Evolutionary conservation across 2,797 vertebrate genomes (phyloP).

Genomic region (Bufotes viridis): DNA sequence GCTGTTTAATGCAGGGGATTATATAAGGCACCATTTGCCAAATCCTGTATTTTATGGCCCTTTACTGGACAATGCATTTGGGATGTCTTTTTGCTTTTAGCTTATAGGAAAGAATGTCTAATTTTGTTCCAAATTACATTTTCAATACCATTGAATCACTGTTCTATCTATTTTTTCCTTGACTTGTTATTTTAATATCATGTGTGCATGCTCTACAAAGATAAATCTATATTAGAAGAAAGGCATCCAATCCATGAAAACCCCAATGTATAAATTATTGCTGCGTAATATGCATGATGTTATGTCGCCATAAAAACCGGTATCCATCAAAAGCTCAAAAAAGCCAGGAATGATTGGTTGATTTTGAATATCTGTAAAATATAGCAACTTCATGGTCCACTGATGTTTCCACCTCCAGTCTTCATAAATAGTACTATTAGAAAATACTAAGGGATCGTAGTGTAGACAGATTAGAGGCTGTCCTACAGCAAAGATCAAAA

Average conservation of each 20-base stretch:
- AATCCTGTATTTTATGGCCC: slow-evolving; percentile 41
- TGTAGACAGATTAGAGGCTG: neutral
- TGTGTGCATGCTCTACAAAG: slow-evolving; percentile 5
- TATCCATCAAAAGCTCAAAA: neutral
- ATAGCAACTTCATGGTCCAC: neutral
- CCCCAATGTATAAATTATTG: neutral
- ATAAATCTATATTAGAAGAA: neutral
- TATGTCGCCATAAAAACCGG: neutral
- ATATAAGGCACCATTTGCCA: slow-evolving; percentile 33
- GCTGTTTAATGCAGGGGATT: slow-evolving; percentile 40
- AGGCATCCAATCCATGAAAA: neutral
- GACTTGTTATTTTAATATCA: slow-evolving; percentile 31
- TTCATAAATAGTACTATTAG: neutral
- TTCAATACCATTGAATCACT: slow-evolving; percentile 42
- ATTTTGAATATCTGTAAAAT: neutral
- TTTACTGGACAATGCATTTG: slow-evolving; percentile 49
- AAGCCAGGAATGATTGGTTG: too few relatives aligned
- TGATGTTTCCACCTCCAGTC: neutral
- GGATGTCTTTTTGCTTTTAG: slow-evolving; percentile 7
- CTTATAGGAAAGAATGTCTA: slow-evolving; percentile 43
- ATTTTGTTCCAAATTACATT: slow-evolving; percentile 43
- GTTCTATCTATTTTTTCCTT: slow-evolving; percentile 37
- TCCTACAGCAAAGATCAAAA: too few relatives aligned
- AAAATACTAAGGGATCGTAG: neutral
- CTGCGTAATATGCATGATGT: neutral